Evolutionary conservation across 35 echinoderm and acorn worm species (phyloP).

Genomic region (Strongylocentrotus purpuratus): DNA sequence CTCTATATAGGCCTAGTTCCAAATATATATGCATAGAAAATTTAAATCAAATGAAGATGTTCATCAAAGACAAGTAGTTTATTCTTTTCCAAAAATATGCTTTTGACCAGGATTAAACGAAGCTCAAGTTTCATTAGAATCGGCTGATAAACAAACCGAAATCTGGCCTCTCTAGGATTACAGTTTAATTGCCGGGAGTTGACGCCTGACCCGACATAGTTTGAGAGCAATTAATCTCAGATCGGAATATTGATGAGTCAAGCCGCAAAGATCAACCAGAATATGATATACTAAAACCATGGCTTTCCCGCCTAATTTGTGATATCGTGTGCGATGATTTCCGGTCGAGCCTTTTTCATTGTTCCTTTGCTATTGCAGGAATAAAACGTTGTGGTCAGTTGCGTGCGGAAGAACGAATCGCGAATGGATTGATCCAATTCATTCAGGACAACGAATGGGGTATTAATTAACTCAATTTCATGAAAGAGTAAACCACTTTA

Average conservation of each 20-base stretch:
- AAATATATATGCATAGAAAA: no score
- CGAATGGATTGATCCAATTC: background rate
- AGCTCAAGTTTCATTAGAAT: conserved; percentile 3
- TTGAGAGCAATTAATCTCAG: background rate
- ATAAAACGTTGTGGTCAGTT: background rate
- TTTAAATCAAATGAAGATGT: no score
- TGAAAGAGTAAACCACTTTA: background rate
- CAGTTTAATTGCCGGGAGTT: background rate
- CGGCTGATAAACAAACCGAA: background rate
- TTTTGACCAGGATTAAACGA: background rate
- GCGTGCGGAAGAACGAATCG: background rate
- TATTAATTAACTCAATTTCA: background rate
- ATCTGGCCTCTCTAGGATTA: background rate
- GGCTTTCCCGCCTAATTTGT: background rate
- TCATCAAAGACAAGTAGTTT: no score
- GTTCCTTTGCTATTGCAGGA: background rate
- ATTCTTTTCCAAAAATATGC: background rate
- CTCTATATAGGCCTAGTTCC: no score
- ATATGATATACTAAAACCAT: background rate
- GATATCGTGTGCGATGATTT: background rate
- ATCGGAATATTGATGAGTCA: background rate
- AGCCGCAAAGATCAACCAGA: background rate
- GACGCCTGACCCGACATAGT: background rate
- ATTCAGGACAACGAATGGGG: background rate
- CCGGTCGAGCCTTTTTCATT: background rate